These are phyloP conservation scores for Tragelaphus imberbis DNA, from an alignment of 2,113 vertebrate species.

Conservation along the genomic window DNA sequence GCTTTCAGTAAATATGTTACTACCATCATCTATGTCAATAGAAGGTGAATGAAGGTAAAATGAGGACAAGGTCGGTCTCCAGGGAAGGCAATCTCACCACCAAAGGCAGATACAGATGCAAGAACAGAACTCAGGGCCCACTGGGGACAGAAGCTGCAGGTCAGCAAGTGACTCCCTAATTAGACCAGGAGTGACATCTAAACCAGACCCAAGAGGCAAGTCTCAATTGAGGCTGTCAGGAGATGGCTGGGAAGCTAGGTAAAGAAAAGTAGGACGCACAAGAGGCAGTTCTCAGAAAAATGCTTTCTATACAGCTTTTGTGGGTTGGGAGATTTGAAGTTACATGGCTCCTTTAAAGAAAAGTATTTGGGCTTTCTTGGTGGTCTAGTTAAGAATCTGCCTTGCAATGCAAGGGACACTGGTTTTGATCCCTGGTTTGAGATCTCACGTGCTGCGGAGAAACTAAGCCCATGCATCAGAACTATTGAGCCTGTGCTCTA, in stretches of 20 bases:
- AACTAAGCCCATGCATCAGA: neutral
- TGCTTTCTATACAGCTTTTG: neutral
- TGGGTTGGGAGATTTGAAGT: neutral
- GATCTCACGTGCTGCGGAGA: neutral
- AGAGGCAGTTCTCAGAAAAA: neutral
- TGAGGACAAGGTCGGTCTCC: constrained; percentile 10
- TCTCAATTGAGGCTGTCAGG: constrained; percentile 30
- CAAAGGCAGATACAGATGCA: neutral
- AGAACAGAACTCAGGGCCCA: neutral
- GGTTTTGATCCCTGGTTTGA: neutral
- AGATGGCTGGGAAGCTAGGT: neutral
- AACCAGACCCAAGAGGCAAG: constrained; percentile 16
- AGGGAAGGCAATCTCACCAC: neutral
- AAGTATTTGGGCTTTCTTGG: neutral
- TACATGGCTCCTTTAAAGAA: neutral
- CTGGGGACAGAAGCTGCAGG: constrained; percentile 20
- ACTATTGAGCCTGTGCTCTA: neutral
- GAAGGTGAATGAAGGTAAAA: neutral
- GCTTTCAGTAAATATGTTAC: neutral
- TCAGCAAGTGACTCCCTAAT: constrained; percentile 33
- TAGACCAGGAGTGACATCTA: constrained; percentile 38
- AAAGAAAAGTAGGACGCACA: constrained; percentile 11
- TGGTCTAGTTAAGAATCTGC: neutral
- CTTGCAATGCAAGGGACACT: neutral
- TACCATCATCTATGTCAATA: neutral